Evolutionary conservation across 2,797 vertebrate species (phyloP).

Genomic region (Yasuhikotakia modesta): DNA sequence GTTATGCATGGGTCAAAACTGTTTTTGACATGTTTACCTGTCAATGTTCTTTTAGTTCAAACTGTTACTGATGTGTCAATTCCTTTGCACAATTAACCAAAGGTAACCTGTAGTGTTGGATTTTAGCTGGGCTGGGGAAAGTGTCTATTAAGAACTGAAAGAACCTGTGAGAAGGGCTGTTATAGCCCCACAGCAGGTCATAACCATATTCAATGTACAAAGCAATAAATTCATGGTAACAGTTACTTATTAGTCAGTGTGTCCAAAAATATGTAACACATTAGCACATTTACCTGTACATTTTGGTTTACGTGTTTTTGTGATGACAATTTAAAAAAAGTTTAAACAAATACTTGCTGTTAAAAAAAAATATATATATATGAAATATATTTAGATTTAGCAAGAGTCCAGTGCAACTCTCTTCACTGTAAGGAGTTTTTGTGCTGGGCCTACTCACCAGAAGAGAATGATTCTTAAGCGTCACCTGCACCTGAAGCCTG

Average conservation of each 20-base stretch:
- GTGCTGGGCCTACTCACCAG: constrained; percentile 79
- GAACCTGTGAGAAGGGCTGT: constrained; percentile 60
- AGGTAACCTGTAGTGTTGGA: constrained; percentile 80
- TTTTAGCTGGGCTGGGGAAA: constrained; percentile 68
- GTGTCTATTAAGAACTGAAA: constrained; percentile 53
- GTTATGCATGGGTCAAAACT: constrained; percentile 78
- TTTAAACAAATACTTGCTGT: constrained; percentile 65
- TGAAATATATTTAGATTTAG: constrained; percentile 70
- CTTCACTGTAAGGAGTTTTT: constrained; percentile 67
- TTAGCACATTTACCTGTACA: constrained; percentile 74
- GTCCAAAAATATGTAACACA: constrained; percentile 65
- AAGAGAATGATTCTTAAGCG: constrained; percentile 78
- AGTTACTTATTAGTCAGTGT: constrained; percentile 75
- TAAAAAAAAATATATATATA: constrained; percentile 60
- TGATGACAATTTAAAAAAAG: constrained; percentile 71
- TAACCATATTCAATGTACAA: constrained; percentile 85
- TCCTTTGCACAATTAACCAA: constrained; percentile 84
- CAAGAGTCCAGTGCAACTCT: constrained; percentile 74
- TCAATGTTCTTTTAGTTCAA: constrained; percentile 61
- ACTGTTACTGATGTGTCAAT: constrained; percentile 79
- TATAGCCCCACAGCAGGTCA: constrained; percentile 72
- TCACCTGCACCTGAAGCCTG: constrained; percentile 49
- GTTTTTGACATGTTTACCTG: constrained; percentile 45
- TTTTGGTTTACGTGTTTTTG: constrained; percentile 78
- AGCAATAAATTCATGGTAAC: constrained; percentile 95